These are phyloP conservation scores for Andrena hattorfiana DNA, from an alignment of 2,888 invertebrate genomes.

Conservation along the genomic window DNA sequence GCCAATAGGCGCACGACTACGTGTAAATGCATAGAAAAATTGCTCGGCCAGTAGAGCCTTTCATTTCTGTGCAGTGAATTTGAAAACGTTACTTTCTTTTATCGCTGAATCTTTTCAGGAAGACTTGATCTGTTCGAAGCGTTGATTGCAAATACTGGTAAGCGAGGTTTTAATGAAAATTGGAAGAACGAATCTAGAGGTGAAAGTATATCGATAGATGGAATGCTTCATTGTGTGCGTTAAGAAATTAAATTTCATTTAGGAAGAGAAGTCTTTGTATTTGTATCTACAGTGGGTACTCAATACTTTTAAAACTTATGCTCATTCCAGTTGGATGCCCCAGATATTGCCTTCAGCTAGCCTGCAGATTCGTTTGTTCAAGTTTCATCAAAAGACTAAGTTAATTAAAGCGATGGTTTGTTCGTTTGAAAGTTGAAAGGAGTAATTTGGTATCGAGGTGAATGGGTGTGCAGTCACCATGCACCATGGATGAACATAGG, in stretches of 20 bases:
- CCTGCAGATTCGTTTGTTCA: not conserved
- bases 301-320: not conserved
- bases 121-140: slow-evolving; percentile 10
- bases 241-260: not conserved
- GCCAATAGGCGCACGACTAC: not conserved
- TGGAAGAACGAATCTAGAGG: not conserved
- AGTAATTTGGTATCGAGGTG: not conserved
- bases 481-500: not conserved
- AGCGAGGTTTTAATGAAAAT: not conserved
- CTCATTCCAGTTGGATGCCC: too few relatives aligned
- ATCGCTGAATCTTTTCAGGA: slow-evolving; percentile 2
- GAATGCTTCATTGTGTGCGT: not conserved
- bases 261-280: not conserved
- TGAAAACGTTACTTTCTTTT: not conserved
- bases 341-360: too few relatives aligned
- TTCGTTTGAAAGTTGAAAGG: not conserved
- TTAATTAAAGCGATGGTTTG: not conserved
- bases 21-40: slow-evolving; percentile 14
- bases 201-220: not conserved
- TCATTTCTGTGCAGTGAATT: not conserved
- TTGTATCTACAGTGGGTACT: not conserved
- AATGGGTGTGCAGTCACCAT: not conserved
- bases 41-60: not conserved
- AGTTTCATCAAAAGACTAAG: not conserved
- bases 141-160: not conserved